phyloP scores from a whole-genome alignment of 2,888 invertebrate species.

The Adelognathus sp. region DNA sequence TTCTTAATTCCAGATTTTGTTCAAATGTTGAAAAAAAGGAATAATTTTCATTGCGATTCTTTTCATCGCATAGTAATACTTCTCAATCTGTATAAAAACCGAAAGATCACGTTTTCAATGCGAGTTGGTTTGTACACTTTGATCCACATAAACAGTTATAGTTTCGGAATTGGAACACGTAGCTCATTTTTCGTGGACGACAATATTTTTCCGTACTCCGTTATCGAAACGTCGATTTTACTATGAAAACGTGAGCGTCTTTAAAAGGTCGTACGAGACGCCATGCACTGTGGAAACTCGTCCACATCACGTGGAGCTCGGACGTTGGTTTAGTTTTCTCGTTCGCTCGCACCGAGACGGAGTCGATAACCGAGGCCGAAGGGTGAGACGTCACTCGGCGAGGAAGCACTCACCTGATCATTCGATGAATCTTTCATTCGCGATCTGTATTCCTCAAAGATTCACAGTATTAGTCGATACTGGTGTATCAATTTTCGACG shows the following conservation, averaged over 20 bases:
- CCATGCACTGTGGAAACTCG: background rate
- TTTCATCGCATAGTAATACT: no score
- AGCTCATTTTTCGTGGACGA: background rate
- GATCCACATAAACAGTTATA: no score
- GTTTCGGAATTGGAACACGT: background rate
- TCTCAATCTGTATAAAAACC: no score
- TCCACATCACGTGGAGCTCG: background rate
- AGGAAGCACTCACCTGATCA: conserved; percentile 64
- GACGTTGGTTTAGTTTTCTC: background rate
- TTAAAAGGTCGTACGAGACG: background rate
- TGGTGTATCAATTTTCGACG: background rate
- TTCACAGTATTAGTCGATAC: background rate
- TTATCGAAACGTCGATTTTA: background rate
- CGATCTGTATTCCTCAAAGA: background rate
- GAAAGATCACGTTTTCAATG: background rate
- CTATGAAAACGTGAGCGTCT: background rate
- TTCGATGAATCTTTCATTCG: conserved; percentile 71
- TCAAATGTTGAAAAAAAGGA: no score
- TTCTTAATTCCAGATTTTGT: no score
- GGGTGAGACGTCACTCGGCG: background rate
- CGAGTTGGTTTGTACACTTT: background rate
- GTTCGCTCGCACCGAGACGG: background rate
- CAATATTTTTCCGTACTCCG: background rate
- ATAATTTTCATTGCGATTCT: no score
- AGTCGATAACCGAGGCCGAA: background rate